A percentile compares a stretch with the other conserved stretches of the same genome.
Evolutionary conservation across 2,113 vertebrate genomes (phyloP).

Genomic region (Pteruthius melanotis): DNA sequence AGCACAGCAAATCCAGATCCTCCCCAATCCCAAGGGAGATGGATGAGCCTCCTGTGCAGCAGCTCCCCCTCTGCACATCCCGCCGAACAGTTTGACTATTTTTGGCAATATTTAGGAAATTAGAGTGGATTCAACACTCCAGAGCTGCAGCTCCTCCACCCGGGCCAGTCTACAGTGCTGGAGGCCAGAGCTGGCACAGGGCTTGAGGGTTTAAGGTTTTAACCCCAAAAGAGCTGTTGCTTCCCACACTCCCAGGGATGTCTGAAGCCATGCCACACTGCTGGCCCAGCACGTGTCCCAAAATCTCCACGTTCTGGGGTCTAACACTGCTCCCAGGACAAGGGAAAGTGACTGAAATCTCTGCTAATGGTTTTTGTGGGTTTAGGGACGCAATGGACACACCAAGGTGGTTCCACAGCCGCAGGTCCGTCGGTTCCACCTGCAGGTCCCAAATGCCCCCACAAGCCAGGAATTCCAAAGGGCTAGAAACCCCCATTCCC

Average conservation of each 20-base stretch:
- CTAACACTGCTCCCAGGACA: neutral
- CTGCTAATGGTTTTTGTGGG: neutral
- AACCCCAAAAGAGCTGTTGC: neutral
- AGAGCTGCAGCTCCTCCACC: neutral
- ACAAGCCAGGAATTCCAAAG: neutral
- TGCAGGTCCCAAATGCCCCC: neutral
- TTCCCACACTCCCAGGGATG: neutral
- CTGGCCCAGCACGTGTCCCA: neutral
- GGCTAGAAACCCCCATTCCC: neutral
- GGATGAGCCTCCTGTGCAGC: neutral
- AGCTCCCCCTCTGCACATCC: neutral
- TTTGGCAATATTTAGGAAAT: conserved; percentile 25
- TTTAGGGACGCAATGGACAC: neutral
- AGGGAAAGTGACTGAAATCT: neutral
- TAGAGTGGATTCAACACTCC: neutral
- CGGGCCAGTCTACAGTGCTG: neutral
- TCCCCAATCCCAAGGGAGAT: neutral
- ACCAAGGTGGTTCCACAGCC: neutral
- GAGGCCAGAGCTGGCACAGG: neutral
- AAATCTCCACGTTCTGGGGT: neutral
- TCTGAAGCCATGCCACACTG: neutral
- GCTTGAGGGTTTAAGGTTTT: neutral
- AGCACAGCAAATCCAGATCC: neutral
- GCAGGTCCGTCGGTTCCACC: accelerated
- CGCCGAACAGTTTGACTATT: neutral